These are phyloP conservation scores for Melieria picta DNA, from an alignment of 2,888 invertebrate genomes.

Conservation along the genomic window DNA sequence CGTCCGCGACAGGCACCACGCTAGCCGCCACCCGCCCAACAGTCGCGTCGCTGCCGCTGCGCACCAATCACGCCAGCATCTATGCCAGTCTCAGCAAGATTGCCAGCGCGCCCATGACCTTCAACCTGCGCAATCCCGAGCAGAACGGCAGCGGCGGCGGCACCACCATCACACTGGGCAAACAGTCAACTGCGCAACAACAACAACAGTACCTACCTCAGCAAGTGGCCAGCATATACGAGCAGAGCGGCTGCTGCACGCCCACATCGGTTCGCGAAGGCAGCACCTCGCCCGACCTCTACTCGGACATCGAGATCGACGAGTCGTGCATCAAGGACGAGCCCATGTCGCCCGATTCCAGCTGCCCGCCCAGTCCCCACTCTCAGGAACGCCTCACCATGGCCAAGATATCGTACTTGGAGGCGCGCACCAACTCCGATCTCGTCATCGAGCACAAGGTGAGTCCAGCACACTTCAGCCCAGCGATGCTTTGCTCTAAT, in stretches of 20 bases:
- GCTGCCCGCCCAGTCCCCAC: conserved; percentile 76
- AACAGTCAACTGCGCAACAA: conserved; percentile 40
- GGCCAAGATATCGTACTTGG: conserved; percentile 62
- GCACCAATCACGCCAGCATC: conserved; percentile 38
- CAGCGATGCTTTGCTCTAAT: too few relatives aligned
- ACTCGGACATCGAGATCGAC: conserved; percentile 65
- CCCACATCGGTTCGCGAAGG: conserved; percentile 54
- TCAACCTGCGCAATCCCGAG: conserved; percentile 48
- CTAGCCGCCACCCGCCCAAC: conserved; percentile 24
- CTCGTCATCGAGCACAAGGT: conserved; percentile 75
- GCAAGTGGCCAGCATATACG: conserved; percentile 47
- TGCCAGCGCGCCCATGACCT: conserved; percentile 46
- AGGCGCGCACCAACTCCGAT: conserved; percentile 69
- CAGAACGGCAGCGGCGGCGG: conserved; percentile 28
- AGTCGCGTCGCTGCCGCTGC: conserved; percentile 11
- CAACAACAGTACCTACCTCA: conserved; percentile 54
- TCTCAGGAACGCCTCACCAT: conserved; percentile 47
- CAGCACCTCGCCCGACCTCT: conserved; percentile 59
- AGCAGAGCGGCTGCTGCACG: conserved; percentile 51
- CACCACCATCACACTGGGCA: conserved; percentile 41
- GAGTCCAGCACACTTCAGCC: conserved; percentile 43
- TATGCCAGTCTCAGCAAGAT: conserved; percentile 45
- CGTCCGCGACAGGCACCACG: conserved; percentile 32
- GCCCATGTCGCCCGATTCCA: conserved; percentile 79
- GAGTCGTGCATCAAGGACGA: conserved; percentile 76